Evolutionary conservation across 2,797 vertebrate genomes (phyloP).

Genomic region (Okamejei kenojei): DNA sequence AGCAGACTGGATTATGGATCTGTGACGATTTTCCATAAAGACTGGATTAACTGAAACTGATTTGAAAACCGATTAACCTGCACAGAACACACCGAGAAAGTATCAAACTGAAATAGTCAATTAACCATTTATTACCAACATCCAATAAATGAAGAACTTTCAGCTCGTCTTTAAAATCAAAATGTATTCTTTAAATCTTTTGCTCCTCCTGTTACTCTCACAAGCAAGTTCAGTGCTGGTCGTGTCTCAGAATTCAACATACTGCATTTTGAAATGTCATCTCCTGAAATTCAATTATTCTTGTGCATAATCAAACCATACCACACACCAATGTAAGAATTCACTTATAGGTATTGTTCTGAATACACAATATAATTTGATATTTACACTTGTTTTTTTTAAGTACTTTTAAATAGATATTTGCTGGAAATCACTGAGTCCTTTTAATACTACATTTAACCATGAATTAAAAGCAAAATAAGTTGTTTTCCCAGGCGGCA

Average conservation of each 20-base stretch:
- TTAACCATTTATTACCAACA: background rate
- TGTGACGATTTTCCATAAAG: background rate
- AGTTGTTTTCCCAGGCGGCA: background rate
- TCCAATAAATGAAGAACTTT: background rate
- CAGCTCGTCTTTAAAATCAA: background rate
- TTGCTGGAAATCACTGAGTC: background rate
- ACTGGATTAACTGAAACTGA: background rate
- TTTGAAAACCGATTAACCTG: background rate
- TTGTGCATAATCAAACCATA: background rate
- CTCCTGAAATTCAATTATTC: background rate
- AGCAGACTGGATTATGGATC: background rate
- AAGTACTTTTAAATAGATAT: background rate
- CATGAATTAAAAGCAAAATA: background rate
- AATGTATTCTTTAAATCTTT: background rate
- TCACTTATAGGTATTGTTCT: background rate
- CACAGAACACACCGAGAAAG: background rate
- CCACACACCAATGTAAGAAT: background rate
- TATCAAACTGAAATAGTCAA: background rate
- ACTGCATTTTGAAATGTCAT: background rate
- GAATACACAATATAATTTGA: background rate
- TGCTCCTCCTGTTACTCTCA: background rate
- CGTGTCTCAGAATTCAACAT: background rate
- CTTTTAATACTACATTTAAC: background rate
- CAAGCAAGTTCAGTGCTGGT: background rate
- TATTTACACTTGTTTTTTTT: background rate